Conservation (phyloP, 2,888 invertebrate genomes). For the Cordilura impudica region DNA sequence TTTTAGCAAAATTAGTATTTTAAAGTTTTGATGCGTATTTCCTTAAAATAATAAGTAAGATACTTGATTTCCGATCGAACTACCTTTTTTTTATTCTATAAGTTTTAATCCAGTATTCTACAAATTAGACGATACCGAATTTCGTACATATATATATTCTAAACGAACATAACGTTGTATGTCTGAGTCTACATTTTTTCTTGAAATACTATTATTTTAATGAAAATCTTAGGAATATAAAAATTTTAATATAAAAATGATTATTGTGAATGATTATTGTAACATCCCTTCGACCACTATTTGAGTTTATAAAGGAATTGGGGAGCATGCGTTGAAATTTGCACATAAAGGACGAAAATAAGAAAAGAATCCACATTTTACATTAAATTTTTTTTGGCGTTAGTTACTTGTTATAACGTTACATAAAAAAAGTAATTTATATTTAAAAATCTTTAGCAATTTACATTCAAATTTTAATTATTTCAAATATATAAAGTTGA, state of each 20-base stretch:
- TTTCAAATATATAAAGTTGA: neutral
- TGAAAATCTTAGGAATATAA: no score
- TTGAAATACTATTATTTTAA: no score
- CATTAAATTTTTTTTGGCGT: constrained; percentile 61
- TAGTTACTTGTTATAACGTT: constrained; percentile 60
- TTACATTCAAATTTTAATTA: neutral
- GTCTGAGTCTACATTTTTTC: no score
- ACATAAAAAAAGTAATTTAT: constrained; percentile 59
- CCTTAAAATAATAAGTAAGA: no score
- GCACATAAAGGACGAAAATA: constrained; percentile 43
- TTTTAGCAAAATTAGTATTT: no score
- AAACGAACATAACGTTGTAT: no score
- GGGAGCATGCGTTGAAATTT: constrained; percentile 42
- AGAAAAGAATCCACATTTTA: constrained; percentile 52
- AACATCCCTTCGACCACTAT: constrained; percentile 10
- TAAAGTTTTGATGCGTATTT: no score
- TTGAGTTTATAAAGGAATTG: constrained; percentile 14
- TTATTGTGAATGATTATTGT: constrained; percentile 44
- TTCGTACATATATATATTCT: no score
- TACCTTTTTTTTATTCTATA: no score
- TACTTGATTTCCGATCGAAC: no score
- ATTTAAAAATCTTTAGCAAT: neutral
- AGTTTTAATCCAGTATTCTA: no score
- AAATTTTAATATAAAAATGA: neutral
- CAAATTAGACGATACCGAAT: no score